Evolutionary conservation across 2,797 vertebrate genomes (phyloP).

Genomic region (Propithecus perrieri): DNA sequence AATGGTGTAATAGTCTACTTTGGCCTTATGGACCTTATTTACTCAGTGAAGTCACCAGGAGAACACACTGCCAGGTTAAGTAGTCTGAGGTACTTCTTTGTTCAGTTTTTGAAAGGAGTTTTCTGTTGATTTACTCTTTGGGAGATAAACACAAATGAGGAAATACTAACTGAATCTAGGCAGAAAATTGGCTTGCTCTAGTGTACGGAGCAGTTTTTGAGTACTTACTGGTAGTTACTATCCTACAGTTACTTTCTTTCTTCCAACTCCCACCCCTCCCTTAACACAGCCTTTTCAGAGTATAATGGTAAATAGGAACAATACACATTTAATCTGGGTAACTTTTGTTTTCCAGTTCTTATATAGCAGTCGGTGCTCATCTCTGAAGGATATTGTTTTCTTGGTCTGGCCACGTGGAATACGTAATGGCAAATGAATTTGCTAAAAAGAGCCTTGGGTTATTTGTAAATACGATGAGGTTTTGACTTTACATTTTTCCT

Average conservation of each 20-base stretch:
- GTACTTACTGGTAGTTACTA: constrained; percentile 42
- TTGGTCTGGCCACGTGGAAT: background rate
- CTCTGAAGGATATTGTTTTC: constrained; percentile 38
- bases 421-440: constrained; percentile 50
- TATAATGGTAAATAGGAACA: constrained; percentile 29
- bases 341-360: constrained; percentile 36
- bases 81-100: constrained; percentile 68
- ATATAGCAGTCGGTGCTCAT: background rate
- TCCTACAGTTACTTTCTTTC: constrained; percentile 25
- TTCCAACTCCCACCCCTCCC: background rate
- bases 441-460: constrained; percentile 32
- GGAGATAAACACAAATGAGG: constrained; percentile 70
- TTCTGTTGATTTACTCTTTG: constrained; percentile 59
- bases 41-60: constrained; percentile 30
- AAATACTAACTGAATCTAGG: constrained; percentile 61
- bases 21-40: constrained; percentile 49
- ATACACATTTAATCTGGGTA: constrained; percentile 31
- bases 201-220: constrained; percentile 32
- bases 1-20: constrained; percentile 41
- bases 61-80: constrained; percentile 41
- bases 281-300: constrained; percentile 50
- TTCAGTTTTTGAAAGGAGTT: constrained; percentile 71
- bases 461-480: constrained; percentile 11
- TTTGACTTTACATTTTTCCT: constrained; percentile 48
- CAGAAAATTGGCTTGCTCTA: constrained; percentile 56